Base-by-base conservation (phyloP, 2,888 invertebrate species). In the Actias luna region DNA sequence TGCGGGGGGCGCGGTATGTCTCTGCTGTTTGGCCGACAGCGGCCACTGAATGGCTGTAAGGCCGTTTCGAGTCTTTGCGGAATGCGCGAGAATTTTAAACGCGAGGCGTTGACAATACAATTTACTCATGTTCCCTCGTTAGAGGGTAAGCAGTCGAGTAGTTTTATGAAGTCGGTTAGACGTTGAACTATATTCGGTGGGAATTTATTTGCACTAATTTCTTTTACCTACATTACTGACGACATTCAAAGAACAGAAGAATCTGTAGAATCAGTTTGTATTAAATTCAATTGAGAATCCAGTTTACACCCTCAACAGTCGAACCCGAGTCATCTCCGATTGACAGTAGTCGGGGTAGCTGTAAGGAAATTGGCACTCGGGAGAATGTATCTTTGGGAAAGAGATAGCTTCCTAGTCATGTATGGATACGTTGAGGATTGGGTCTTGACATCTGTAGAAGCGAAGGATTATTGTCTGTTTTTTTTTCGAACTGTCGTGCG, bases 51-150 rank as follows among this genome's bases (percentile, higher is more conserved):
- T 85, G 80, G 84, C 76, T 74, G 80, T 82, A 79, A 83, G 78
- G 80, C 82, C 80, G 86, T 83, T 85, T 85, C 87, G 81, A 83
- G 82, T 79, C 76, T 78, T 78, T 77, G 74, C 75, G 71, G 76
- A 75, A 79, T 82, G 76, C 77, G 82, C 79, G 78, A 78, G 86
- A 86, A 82, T 87, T 86, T 88, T 78, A 82, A 84, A 80, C 82
- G 80, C 74, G 78, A 77, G 73, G 74, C 73, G 80, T 76, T 75
- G 76, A 73, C 74, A 73, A 73, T 78, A 76, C 78, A 78, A 55
- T 55, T 58, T 58, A 36, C 22, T 58, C 18, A 14, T 55, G 55
- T 58, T 58, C 35, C 14, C 22, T 22, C 35, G 33, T 33, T n/a
- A 35, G 35, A 16, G 58, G 22, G 5, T 33, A 22, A 22, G 36